A percentile compares a stretch with the other conserved stretches of the same genome.
Conservation (phyloP, 2,113 vertebrate genomes). For the Eurystomus gularis region DNA sequence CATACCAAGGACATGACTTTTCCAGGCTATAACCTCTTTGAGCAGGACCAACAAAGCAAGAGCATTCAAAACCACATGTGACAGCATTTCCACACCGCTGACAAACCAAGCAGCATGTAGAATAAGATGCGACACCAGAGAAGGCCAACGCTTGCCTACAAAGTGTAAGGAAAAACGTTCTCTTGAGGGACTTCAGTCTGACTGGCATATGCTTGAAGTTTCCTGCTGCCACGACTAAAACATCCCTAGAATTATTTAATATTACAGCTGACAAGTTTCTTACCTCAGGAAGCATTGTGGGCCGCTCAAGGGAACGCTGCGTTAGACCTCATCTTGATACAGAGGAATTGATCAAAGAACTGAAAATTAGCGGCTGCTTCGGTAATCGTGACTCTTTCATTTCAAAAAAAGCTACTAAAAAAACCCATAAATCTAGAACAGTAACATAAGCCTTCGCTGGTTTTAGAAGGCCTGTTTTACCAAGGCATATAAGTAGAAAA, state of each 20-base stretch:
- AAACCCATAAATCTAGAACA: not conserved
- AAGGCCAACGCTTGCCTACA: not conserved
- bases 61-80: rapidly evolving
- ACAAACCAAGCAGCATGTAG: not conserved
- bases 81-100: not conserved
- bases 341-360: conserved; percentile 18
- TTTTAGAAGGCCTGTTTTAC: not conserved
- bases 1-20: not conserved
- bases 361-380: not conserved
- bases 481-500: not conserved
- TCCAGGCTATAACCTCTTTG: not conserved
- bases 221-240: not conserved
- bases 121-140: not conserved
- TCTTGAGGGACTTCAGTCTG: not conserved
- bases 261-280: not conserved
- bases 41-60: not conserved
- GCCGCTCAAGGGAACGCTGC: not conserved
- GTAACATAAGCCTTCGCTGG: not conserved
- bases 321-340: not conserved
- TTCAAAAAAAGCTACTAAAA: not conserved
- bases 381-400: rapidly evolving
- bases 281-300: not conserved
- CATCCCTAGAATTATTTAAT: conserved; percentile 6
- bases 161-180: not conserved
- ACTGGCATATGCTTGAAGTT: not conserved